These are phyloP conservation scores for Podocnemis expansa DNA, from an alignment of 2,113 vertebrate genomes.

Conservation along the genomic window DNA sequence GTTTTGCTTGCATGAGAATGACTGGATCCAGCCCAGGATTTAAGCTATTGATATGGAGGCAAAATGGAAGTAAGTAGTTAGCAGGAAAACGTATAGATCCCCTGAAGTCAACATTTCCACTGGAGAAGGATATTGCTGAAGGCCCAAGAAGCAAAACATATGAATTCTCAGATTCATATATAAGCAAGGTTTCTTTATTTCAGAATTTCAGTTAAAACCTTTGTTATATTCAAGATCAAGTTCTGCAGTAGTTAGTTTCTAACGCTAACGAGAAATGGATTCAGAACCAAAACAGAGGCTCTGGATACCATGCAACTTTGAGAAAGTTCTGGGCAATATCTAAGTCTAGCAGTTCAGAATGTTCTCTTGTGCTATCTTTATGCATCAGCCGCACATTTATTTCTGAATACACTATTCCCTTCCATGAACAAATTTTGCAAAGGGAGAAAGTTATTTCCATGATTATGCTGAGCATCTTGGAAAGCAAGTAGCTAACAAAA, in stretches of 20 bases:
- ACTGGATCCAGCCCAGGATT: background rate
- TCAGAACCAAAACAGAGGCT: background rate
- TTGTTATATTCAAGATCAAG: background rate
- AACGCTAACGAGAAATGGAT: background rate
- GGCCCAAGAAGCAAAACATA: background rate
- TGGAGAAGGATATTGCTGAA: background rate
- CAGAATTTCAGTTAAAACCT: background rate
- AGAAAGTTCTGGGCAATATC: background rate
- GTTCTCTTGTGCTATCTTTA: background rate
- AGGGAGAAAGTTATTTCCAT: background rate
- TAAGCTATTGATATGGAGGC: background rate
- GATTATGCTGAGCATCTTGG: background rate
- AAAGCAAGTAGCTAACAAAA: background rate
- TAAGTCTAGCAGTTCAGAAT: background rate
- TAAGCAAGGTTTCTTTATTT: background rate
- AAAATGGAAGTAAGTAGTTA: background rate
- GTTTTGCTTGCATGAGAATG: constrained; percentile 18
- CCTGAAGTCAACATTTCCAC: background rate
- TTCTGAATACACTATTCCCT: background rate
- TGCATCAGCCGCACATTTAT: background rate
- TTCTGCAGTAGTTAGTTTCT: background rate
- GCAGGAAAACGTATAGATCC: background rate
- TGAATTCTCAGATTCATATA: background rate
- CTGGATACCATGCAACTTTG: background rate
- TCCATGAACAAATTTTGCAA: background rate